Evolutionary conservation across 2,797 vertebrate species (phyloP).

Genomic region (Pseudopleuronectes americanus): DNA sequence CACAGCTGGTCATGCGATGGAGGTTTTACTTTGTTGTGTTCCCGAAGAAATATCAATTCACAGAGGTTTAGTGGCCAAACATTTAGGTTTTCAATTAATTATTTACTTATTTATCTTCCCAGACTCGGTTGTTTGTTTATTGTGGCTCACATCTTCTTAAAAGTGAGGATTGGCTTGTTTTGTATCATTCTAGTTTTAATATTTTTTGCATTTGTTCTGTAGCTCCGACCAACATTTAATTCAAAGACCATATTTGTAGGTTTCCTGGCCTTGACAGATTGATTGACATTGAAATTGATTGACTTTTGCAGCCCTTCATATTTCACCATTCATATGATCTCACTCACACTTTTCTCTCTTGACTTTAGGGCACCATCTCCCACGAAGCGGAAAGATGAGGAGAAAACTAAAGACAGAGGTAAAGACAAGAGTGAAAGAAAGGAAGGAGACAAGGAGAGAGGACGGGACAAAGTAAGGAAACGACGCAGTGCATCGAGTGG

Average conservation of each 20-base stretch:
- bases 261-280: background rate
- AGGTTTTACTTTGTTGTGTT: background rate
- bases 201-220: background rate
- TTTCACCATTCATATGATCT: background rate
- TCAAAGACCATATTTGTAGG: background rate
- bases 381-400: slow-evolving; percentile 95
- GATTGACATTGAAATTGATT: no score
- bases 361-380: slow-evolving; percentile 93
- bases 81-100: background rate
- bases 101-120: background rate
- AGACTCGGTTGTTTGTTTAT: background rate
- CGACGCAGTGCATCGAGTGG: slow-evolving; percentile 94
- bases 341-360: background rate
- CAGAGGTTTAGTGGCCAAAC: background rate
- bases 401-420: slow-evolving; percentile 91
- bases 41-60: background rate
- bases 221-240: background rate
- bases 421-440: slow-evolving; percentile 92
- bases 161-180: background rate
- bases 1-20: background rate
- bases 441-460: slow-evolving; percentile 93
- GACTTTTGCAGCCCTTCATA: no score
- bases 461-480: slow-evolving; percentile 92
- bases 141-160: background rate
- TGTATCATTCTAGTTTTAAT: background rate